phyloP scores from a whole-genome alignment of 2,797 vertebrate species.

The Hephaestus fuliginosus region DNA sequence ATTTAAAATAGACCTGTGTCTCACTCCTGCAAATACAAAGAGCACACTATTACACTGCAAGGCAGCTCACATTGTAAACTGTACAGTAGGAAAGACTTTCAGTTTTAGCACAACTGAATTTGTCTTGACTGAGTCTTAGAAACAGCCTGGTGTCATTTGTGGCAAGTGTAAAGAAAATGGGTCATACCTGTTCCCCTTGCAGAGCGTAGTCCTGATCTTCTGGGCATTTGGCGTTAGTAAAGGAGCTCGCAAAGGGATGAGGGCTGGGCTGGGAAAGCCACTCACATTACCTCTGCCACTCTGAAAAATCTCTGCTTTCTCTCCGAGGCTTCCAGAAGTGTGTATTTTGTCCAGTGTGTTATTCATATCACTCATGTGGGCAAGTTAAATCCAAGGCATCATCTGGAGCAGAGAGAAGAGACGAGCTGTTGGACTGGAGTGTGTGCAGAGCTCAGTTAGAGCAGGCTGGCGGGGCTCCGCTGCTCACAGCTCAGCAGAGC shows the following conservation, averaged over 20 bases:
- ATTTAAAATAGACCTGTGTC: slow-evolving; percentile 64
- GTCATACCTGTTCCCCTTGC: slow-evolving; percentile 82
- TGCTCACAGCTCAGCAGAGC: slow-evolving; percentile 70
- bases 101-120: slow-evolving; percentile 14
- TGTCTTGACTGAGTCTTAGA: slow-evolving; percentile 8
- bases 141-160: slow-evolving; percentile 14
- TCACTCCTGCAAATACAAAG: slow-evolving; percentile 73
- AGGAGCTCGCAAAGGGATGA: slow-evolving; percentile 79
- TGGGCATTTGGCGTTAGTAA: slow-evolving; percentile 77
- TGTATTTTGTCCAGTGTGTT: slow-evolving; percentile 84
- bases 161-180: slow-evolving; percentile 35
- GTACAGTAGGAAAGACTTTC: slow-evolving; percentile 23
- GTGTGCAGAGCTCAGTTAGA: slow-evolving; percentile 66
- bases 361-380: slow-evolving; percentile 86
- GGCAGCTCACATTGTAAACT: slow-evolving; percentile 35
- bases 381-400: slow-evolving; percentile 86
- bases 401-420: slow-evolving; percentile 81
- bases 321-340: slow-evolving; percentile 80
- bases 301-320: slow-evolving; percentile 84
- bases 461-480: slow-evolving; percentile 70
- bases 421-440: slow-evolving; percentile 68
- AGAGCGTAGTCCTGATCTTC: slow-evolving; percentile 71
- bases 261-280: slow-evolving; percentile 73
- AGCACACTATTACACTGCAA: slow-evolving; percentile 62
- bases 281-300: slow-evolving; percentile 78